Percentiles rank a stretch among this genome's conserved stretches.
Conservation (phyloP, 2,113 vertebrate species). For the Hydrolagus affinis region DNA sequence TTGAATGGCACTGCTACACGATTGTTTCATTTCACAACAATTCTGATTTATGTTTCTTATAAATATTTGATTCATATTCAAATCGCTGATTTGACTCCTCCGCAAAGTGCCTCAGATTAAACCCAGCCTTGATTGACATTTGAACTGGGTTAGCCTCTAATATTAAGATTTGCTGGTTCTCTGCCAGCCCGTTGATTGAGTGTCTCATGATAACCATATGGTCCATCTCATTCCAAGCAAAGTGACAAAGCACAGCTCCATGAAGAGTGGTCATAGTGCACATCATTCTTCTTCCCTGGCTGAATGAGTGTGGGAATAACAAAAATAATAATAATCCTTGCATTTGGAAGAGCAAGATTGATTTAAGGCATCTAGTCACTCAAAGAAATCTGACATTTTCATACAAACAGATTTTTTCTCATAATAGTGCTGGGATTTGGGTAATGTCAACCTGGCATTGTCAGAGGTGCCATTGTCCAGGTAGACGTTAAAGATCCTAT, state of each 20-base stretch:
- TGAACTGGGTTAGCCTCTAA: constrained; percentile 29
- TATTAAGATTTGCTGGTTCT: constrained; percentile 24
- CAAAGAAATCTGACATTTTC: constrained; percentile 80
- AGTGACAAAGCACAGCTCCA: no score
- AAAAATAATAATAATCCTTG: no score
- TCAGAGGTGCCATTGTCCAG: no score
- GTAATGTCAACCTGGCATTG: no score
- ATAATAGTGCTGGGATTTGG: constrained; percentile 71
- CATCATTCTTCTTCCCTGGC: no score
- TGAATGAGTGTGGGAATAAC: no score
- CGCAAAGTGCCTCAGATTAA: constrained; percentile 4
- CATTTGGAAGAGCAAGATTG: constrained; percentile 63
- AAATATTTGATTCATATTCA: constrained; percentile 25
- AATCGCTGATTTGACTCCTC: constrained; percentile 20
- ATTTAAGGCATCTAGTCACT: constrained; percentile 78
- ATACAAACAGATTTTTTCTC: constrained; percentile 73
- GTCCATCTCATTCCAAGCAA: no score
- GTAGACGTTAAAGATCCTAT: no score
- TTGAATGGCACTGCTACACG: not conserved
- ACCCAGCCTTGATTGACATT: constrained; percentile 20
- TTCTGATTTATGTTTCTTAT: constrained; percentile 17
- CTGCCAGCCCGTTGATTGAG: constrained; percentile 16
- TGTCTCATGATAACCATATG: not conserved
- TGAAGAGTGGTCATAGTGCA: no score
- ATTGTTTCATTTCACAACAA: no score